These are phyloP conservation scores for Orthosia incerta DNA, from an alignment of 2,888 invertebrate genomes.

Conservation along the genomic window DNA sequence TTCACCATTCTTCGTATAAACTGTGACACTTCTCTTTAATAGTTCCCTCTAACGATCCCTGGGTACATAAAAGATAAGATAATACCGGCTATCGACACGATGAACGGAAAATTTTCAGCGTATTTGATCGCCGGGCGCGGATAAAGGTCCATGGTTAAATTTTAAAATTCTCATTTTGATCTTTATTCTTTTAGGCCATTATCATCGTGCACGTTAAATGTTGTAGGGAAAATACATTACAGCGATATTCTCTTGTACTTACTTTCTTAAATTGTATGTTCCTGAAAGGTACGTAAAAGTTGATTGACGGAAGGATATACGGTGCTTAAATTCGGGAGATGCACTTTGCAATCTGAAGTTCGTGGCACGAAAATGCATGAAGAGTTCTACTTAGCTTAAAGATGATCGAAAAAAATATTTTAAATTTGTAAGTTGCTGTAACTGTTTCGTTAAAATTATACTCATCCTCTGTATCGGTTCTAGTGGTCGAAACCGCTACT, in stretches of 20 bases:
- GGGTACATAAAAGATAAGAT: conserved; percentile 74
- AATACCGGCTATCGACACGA: conserved; percentile 68
- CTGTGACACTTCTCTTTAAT: conserved; percentile 71
- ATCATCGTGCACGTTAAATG: conserved; percentile 26
- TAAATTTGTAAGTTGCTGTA: too few relatives aligned
- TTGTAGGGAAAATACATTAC: conserved; percentile 19
- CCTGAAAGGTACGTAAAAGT: conserved; percentile 22
- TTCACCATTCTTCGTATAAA: conserved; percentile 63
- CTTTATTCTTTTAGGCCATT: conserved; percentile 56
- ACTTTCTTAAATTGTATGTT: conserved; percentile 8
- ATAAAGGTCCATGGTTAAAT: conserved; percentile 67
- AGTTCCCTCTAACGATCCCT: conserved; percentile 71
- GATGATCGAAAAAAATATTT: too few relatives aligned
- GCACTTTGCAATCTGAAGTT: conserved; percentile 36
- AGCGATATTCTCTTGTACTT: conserved; percentile 3
- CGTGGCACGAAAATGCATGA: conserved; percentile 30
- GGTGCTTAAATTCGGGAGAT: conserved; percentile 25
- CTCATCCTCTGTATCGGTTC: too few relatives aligned
- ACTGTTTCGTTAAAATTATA: too few relatives aligned
- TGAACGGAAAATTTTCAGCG: conserved; percentile 67
- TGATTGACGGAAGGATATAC: conserved; percentile 29
- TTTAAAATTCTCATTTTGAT: conserved; percentile 75
- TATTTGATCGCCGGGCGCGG: conserved; percentile 72
- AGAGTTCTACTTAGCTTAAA: conserved; percentile 1
- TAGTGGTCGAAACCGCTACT: too few relatives aligned